Evolutionary conservation across 2,113 vertebrate genomes (phyloP), one percentile per base, ranked within the genome.

Genomic region (Malurus elegans): DNA sequence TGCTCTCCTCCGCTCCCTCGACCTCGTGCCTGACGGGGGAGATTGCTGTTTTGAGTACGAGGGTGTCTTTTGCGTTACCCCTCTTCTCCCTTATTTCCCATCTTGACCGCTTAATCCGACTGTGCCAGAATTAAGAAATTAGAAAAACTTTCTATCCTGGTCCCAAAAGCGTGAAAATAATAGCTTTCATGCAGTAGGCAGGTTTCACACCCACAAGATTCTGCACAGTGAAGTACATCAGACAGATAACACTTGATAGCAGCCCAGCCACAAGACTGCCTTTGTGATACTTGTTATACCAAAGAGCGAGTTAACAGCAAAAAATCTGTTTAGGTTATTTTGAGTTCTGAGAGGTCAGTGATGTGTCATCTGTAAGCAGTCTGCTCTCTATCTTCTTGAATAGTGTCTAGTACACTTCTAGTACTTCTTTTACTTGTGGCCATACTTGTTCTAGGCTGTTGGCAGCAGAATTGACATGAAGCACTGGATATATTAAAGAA

Each of bases 21-120:
- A 5, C 10, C 20, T 13, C 56, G 8, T 12, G 54, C 45, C 31
- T 16, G 62, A 6, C 6, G 16, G 32, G 3, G 9, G 38, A 4
- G 31, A 23, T 20, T 23, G 44, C 11, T 64, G 1, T 4, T 51
- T 3, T 11, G 45, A 4, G 8, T 10, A 7, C 32, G 20, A 38
- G 4, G 7, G 0, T 42, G 4, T 12, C 25, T 57, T 36, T 18
- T 4, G 1, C 25, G 8, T 45, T 48, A 10, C 5, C 4, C 3
- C 4, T 10, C 10, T 21, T 9, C 10, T 5, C 8, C 28, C 6
- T 31, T 28, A 9, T 29, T 71, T 83, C 6, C 38, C 12, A 1
- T 8, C 4, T 56, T 50, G 73, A 61, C 7, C 26, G 0, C 13
- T 74, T 75, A n/a, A 36, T 54, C 8, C 16, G 19, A 3, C 9